phyloP scores from a whole-genome alignment of 2,888 invertebrate species.

The Nomada fabriciana region DNA sequence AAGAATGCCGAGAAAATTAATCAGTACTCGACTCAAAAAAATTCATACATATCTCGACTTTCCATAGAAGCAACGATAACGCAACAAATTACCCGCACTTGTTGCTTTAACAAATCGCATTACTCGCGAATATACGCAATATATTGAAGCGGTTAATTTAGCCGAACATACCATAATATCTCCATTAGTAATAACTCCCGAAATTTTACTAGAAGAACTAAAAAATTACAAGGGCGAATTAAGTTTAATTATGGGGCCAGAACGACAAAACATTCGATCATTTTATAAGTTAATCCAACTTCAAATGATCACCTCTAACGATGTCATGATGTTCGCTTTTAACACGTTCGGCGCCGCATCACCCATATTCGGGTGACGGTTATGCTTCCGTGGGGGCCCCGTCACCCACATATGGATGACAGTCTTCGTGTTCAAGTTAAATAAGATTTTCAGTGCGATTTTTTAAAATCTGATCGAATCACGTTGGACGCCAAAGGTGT shows the following conservation, averaged over 20 bases:
- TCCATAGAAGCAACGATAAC: too few relatives aligned
- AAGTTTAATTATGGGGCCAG: not conserved
- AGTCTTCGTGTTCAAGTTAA: too few relatives aligned
- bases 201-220: constrained; percentile 21
- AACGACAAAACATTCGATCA: constrained; percentile 6
- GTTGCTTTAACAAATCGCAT: constrained; percentile 1
- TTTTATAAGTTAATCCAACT: constrained; percentile 16
- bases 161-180: constrained; percentile 27
- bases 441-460: too few relatives aligned
- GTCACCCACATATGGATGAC: too few relatives aligned
- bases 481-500: too few relatives aligned
- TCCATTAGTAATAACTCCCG: constrained; percentile 26
- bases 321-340: constrained; percentile 1
- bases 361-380: too few relatives aligned
- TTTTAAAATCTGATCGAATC: too few relatives aligned
- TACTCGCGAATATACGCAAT: constrained; percentile 5
- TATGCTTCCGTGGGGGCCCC: not conserved
- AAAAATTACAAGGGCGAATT: constrained; percentile 5
- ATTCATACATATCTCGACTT: too few relatives aligned
- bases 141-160: constrained; percentile 24
- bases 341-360: too few relatives aligned
- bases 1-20: too few relatives aligned
- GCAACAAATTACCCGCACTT: constrained; percentile 9
- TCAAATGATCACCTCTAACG: not conserved
- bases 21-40: too few relatives aligned